Evolutionary conservation across 2,113 vertebrate genomes (phyloP), one percentile per base, ranked within the genome.

Genomic region (Solea senegalensis): DNA sequence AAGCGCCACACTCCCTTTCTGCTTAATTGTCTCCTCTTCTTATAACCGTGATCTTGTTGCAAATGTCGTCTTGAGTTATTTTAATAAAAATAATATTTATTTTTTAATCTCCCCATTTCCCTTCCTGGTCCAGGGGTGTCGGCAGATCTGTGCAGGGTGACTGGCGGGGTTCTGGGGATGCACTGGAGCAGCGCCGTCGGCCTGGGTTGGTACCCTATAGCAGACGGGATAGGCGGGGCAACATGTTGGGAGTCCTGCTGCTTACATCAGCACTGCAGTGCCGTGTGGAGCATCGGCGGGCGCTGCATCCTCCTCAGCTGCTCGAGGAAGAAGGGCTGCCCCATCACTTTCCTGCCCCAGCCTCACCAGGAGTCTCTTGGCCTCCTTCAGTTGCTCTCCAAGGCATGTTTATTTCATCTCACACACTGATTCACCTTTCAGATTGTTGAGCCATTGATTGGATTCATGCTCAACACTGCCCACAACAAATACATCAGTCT

Each of bases 221-320:
- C 92, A 0, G 49, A 62, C 0, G 93, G 90, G 10, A 71, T 27
- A 27, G 90, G 72, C 0, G 91, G 90, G 5, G 77, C 86, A 0
- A 90, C 81, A 0, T 94, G 94, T 44, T 94, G 93, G 92, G 89
- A 94, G 82, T 72, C 80, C 2, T 94, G 94, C 82, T 94, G 94
- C 81, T 9, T 93, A 80, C 74, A 84, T 21, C 92, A 93, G 1
- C 80, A 73, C 43, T 94, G 94, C 74, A 58, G 49, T 0, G 94
- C 92, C 0, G 91, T 92, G 48, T 94, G 94, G 94, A 93, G 91
- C 85, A 74, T 92, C 0, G 92, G 91, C 0, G 92, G 92, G 1
- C 86, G 65, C 59, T 94, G 94, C 3, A 90, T 93, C 16, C 88
- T 93, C 5, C 92, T 94, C 44, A 69, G 72, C 51, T 94, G 94